Evolutionary conservation across 1,140 invertebrate species (phyloP).

Genomic region (Bathynomus jamesi): DNA sequence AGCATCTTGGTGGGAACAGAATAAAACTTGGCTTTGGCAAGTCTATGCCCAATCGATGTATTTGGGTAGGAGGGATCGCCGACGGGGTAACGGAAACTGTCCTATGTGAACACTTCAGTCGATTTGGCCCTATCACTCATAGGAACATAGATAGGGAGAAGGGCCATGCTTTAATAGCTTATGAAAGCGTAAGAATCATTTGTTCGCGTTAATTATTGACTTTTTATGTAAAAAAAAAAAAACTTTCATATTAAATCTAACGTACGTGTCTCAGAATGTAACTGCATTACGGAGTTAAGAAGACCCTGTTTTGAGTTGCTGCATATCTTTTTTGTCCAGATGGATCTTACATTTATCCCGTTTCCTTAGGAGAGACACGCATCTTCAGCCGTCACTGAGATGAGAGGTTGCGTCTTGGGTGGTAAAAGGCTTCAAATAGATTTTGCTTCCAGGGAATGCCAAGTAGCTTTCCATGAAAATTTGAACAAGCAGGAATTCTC

Average conservation of each 20-base stretch:
- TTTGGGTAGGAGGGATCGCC: conserved; percentile 84
- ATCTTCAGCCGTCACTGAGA: conserved; percentile 69
- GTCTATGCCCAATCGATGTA: conserved; percentile 89
- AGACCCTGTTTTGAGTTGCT: too few species aligned
- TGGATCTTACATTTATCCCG: too few species aligned
- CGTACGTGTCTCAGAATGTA: too few species aligned
- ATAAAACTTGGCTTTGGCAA: conserved; percentile 90
- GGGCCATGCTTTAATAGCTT: conserved; percentile 61
- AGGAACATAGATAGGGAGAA: conserved; percentile 68
- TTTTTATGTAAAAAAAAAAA: too few species aligned
- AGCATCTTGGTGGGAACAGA: conserved; percentile 74
- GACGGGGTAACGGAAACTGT: conserved; percentile 72
- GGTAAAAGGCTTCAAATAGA: conserved; percentile 83
- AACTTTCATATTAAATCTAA: too few species aligned
- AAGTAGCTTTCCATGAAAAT: conserved; percentile 83
- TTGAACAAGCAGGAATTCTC: conserved; percentile 53
- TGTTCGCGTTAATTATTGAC: too few species aligned
- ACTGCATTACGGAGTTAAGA: too few species aligned
- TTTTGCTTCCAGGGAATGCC: conserved; percentile 78
- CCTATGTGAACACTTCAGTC: conserved; percentile 66
- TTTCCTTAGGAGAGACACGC: conserved; percentile 29
- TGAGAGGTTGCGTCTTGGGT: conserved; percentile 72
- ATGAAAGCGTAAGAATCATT: not conserved
- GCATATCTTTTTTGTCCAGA: too few species aligned
- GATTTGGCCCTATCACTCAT: conserved; percentile 65